Percentiles rank a stretch among this genome's conserved stretches.
phyloP scores from a whole-genome alignment of 2,888 invertebrate species.

The Ethmia dodecea region DNA sequence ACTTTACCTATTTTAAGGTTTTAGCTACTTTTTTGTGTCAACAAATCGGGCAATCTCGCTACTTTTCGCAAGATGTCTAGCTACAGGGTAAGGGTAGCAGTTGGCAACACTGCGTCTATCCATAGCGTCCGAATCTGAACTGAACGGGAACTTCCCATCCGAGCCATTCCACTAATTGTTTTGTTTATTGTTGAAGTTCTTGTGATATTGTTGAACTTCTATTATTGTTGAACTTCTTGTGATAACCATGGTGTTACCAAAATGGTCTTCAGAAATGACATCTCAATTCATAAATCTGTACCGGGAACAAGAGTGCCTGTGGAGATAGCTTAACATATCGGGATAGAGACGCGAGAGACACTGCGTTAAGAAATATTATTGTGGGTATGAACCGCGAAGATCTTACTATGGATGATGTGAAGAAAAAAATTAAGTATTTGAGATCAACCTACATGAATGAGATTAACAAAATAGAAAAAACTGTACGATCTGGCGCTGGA shows the following conservation, averaged over 20 bases:
- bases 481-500: constrained; percentile 1
- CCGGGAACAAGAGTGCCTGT: constrained; percentile 5
- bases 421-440: constrained; percentile 9
- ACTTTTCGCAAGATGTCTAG: too few relatives aligned
- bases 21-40: too few relatives aligned
- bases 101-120: too few relatives aligned
- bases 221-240: background rate
- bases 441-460: constrained; percentile 4
- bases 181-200: background rate
- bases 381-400: constrained; percentile 3
- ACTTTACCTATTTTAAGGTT: too few relatives aligned
- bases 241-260: background rate
- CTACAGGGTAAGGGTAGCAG: too few relatives aligned
- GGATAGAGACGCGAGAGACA: constrained; percentile 3
- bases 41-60: too few relatives aligned
- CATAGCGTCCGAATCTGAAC: too few relatives aligned
- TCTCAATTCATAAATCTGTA: constrained; percentile 1
- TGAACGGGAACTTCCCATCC: too few relatives aligned
- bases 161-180: background rate
- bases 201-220: background rate
- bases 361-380: constrained; percentile 2
- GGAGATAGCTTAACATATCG: constrained; percentile 9
- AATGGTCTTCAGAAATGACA: constrained; percentile 2
- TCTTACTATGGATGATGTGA: constrained; percentile 6
- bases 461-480: constrained; percentile 3